Conservation (phyloP, 2,888 invertebrate species). For the Chirona hameri region DNA sequence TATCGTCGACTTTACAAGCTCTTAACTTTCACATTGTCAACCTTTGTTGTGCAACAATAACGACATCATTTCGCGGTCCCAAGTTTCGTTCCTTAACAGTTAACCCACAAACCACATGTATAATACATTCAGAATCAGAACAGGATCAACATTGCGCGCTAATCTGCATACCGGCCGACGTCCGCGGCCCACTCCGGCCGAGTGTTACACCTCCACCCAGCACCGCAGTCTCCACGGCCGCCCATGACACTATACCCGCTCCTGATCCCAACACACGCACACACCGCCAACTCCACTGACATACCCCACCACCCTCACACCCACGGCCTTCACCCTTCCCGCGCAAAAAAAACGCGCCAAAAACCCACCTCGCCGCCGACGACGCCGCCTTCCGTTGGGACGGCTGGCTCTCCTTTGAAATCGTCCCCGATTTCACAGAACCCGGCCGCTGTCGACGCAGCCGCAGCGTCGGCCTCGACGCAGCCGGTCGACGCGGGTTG, state of each 20-base stretch:
- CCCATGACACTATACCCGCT: neutral
- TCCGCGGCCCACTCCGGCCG: neutral
- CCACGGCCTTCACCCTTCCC: neutral
- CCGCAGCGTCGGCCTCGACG: neutral
- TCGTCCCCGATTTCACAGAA: conserved; percentile 5
- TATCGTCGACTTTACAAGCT: too few relatives aligned
- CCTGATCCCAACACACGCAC: neutral
- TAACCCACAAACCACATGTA: too few relatives aligned
- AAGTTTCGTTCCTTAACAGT: too few relatives aligned
- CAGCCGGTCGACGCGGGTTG: neutral
- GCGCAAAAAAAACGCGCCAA: neutral
- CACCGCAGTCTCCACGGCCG: neutral
- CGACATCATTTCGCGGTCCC: too few relatives aligned
- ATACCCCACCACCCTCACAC: neutral
- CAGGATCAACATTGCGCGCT: too few relatives aligned
- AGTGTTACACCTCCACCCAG: neutral
- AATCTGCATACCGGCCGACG: too few relatives aligned
- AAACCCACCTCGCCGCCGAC: neutral
- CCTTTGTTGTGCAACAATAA: too few relatives aligned
- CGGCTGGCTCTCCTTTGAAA: neutral
- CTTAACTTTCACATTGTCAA: too few relatives aligned
- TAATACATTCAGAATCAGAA: too few relatives aligned
- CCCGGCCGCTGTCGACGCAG: neutral
- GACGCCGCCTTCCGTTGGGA: neutral
- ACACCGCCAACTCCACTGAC: neutral